These are phyloP conservation scores for Rhinella marina DNA, from an alignment of 2,797 vertebrate species.

Conservation along the genomic window DNA sequence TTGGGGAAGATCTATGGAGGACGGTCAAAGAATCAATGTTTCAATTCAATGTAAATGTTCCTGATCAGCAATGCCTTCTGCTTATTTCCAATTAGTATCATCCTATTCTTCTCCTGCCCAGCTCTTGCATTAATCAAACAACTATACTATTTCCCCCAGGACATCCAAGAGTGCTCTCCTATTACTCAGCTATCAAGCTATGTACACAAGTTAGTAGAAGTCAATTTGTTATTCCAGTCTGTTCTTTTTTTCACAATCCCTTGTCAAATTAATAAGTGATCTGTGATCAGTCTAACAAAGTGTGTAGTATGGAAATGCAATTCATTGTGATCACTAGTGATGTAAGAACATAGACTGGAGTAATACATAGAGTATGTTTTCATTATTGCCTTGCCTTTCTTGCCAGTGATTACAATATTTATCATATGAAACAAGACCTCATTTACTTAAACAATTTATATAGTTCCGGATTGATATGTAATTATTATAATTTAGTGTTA, in stretches of 20 bases:
- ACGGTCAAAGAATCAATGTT: conserved; percentile 56
- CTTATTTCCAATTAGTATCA: conserved; percentile 53
- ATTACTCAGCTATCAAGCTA: conserved; percentile 44
- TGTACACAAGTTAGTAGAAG: conserved; percentile 5
- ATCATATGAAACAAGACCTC: background rate
- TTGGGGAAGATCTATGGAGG: conserved; percentile 35
- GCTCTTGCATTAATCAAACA: conserved; percentile 43
- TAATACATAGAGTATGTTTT: background rate
- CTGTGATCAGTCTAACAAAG: background rate
- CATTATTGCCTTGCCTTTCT: background rate
- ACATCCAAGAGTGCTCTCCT: background rate
- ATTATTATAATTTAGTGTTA: background rate
- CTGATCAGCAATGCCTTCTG: conserved; percentile 33
- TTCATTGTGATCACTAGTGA: conserved; percentile 15
- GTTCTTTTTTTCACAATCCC: background rate
- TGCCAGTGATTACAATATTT: background rate
- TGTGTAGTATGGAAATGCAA: background rate
- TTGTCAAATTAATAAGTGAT: background rate
- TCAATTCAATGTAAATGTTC: conserved; percentile 50
- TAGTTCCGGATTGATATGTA: background rate
- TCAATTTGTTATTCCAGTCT: background rate
- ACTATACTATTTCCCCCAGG: conserved; percentile 19
- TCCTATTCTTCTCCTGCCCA: conserved; percentile 24
- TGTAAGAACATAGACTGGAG: background rate
- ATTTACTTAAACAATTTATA: background rate